A percentile compares a stretch with the other conserved stretches of the same genome.
phyloP scores from a whole-genome alignment of 2,113 vertebrate genomes.

The Cygnus atratus region DNA sequence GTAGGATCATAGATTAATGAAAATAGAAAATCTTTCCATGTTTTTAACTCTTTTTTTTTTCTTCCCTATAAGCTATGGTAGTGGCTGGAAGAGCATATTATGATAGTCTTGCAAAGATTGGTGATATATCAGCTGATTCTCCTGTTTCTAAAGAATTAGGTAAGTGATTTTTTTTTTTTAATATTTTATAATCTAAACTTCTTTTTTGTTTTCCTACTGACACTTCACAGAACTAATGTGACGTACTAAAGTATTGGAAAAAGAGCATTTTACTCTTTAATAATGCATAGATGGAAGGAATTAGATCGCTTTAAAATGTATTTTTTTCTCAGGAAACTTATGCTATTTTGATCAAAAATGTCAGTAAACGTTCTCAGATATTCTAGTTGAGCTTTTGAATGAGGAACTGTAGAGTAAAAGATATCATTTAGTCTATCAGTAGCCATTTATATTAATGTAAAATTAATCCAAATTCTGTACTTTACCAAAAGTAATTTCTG shows the following conservation, averaged over 20 bases:
- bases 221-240: background rate
- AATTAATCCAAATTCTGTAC: background rate
- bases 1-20: background rate
- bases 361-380: background rate
- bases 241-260: background rate
- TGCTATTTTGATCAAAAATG: background rate
- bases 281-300: background rate
- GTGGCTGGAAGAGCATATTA: constrained; percentile 91
- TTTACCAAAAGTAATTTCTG: background rate
- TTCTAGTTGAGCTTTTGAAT: background rate
- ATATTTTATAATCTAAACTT: background rate
- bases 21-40: background rate
- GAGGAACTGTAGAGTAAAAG: background rate
- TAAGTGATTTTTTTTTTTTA: constrained; percentile 70
- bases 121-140: constrained; percentile 89
- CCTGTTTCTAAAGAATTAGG: constrained; percentile 93
- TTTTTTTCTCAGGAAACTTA: background rate
- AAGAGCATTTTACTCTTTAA: background rate
- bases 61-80: constrained; percentile 83
- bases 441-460: background rate
- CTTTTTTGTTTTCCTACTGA: background rate
- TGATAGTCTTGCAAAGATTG: constrained; percentile 92
- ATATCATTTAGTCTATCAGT: background rate
- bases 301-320: background rate
- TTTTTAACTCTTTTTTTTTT: background rate